These are phyloP conservation scores for Trisateles emortualis DNA, from an alignment of 2,888 invertebrate species.

Conservation along the genomic window DNA sequence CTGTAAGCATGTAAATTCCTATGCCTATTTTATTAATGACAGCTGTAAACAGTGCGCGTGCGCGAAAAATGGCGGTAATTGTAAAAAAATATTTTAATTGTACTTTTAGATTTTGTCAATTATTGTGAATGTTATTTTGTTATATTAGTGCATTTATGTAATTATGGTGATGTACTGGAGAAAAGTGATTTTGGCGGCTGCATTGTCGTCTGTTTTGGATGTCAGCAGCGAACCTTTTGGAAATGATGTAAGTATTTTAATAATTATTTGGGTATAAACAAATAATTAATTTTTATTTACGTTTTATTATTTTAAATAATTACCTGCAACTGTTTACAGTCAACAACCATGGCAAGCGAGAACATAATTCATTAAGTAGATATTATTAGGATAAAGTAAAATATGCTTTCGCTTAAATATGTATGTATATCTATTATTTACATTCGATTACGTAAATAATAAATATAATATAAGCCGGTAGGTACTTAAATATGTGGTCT, in stretches of 20 bases:
- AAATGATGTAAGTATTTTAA: slow-evolving; percentile 74
- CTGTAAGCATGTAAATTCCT: slow-evolving; percentile 41
- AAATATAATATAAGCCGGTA: too few relatives aligned
- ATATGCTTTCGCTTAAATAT: too few relatives aligned
- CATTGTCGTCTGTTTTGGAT: slow-evolving; percentile 68
- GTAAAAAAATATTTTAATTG: slow-evolving; percentile 15
- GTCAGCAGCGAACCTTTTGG: slow-evolving; percentile 69
- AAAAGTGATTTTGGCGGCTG: slow-evolving; percentile 64
- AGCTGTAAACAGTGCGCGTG: slow-evolving; percentile 29
- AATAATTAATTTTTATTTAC: too few relatives aligned
- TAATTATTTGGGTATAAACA: too few relatives aligned
- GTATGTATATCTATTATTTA: too few relatives aligned
- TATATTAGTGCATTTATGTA: slow-evolving; percentile 48
- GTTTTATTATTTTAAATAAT: too few relatives aligned
- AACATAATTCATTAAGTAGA: too few relatives aligned
- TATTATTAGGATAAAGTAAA: too few relatives aligned
- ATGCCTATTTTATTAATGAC: slow-evolving; percentile 29
- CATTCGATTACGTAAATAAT: too few relatives aligned
- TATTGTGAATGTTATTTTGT: slow-evolving; percentile 49
- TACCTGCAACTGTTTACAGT: too few relatives aligned
- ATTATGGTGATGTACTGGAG: slow-evolving; percentile 72
- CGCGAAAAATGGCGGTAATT: slow-evolving; percentile 38
- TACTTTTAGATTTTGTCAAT: slow-evolving; percentile 40
- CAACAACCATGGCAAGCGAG: too few relatives aligned
- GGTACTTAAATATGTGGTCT: too few relatives aligned